Base-by-base conservation (phyloP, 1,140 invertebrate species). In the Apis florea region DNA sequence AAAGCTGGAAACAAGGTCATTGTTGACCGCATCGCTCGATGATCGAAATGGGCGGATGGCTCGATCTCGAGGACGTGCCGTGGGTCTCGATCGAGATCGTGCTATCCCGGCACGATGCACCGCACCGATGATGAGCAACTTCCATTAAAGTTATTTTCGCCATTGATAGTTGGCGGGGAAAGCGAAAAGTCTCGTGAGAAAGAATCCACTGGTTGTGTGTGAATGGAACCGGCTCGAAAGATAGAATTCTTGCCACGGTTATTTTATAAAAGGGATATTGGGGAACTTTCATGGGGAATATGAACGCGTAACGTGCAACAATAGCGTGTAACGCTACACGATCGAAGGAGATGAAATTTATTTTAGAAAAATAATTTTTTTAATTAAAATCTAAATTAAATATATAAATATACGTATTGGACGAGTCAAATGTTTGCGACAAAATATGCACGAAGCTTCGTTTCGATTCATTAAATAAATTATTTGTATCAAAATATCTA, bases 11-110 rank as follows among this genome's bases (percentile, higher is more conserved):
- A 47, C 63, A 26, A 53, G 5, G 67, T 31, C 47, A 58, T 69
- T 70, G 67, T 71, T 71, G 67, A 61, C 76, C 67, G 76, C 56
- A 17, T 53, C 15, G 24, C 26, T 31, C 56, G 76, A 71, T 63
- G 49, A 61, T 24, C 82, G 47, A 73, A 84, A 84, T 73, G 56
- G 70, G 70, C 54, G 69, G 69, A 71, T 64, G 66, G 53, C 69
- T n/a, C n/a, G 73, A 83, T 85, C 72, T 66, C 58, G 47, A 40
- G 69, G 79, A 85, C 82, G 82, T 85, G 82, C 24, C 21, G 15
- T 58, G 76, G 84, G 67, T 85, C 59, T 75, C 83, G 61, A 83
- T 74, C 58, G 31, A 49, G 53, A 49, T 64, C 66, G 31, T 58
- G 15, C 74, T 17, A 76, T 56, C 51, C n/a, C 40, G 15, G 51